Conservation (phyloP, 92 coral and sea anemone species). For the Zoanthus sansibaricus region DNA sequence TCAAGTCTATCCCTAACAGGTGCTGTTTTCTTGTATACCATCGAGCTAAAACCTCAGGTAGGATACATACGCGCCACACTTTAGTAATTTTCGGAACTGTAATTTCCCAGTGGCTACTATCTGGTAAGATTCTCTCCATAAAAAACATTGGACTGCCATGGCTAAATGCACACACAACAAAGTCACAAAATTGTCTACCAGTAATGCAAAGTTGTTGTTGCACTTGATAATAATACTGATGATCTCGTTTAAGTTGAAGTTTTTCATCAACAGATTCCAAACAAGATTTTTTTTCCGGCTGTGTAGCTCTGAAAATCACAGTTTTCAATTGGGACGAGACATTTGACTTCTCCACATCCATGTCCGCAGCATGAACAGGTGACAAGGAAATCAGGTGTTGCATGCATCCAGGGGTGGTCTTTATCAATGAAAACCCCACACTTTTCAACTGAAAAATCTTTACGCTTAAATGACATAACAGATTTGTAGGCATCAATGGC, state of each 20-base stretch:
- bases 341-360: constrained; percentile 83
- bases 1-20: background rate
- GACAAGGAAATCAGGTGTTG: constrained; percentile 74
- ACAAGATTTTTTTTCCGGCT: constrained; percentile 56
- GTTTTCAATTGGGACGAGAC: constrained; percentile 65
- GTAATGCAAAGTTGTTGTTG: constrained; percentile 68
- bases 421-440: constrained; percentile 65
- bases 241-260: constrained; percentile 50
- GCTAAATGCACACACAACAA: constrained; percentile 67
- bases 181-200: constrained; percentile 56
- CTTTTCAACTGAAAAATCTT: constrained; percentile 8
- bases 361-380: constrained; percentile 76
- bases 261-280: constrained; percentile 47
- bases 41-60: constrained; percentile 67
- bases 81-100: constrained; percentile 52
- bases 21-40: constrained; percentile 78
- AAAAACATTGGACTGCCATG: constrained; percentile 42
- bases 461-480: constrained; percentile 42
- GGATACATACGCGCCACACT: background rate
- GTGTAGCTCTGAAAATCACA: constrained; percentile 71
- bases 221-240: constrained; percentile 61
- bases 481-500: constrained; percentile 42
- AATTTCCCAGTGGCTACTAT: constrained; percentile 60
- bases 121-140: constrained; percentile 63
- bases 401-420: constrained; percentile 73